Conservation (phyloP, 2,888 invertebrate genomes). For the Lepidocyrtoides sp. region DNA sequence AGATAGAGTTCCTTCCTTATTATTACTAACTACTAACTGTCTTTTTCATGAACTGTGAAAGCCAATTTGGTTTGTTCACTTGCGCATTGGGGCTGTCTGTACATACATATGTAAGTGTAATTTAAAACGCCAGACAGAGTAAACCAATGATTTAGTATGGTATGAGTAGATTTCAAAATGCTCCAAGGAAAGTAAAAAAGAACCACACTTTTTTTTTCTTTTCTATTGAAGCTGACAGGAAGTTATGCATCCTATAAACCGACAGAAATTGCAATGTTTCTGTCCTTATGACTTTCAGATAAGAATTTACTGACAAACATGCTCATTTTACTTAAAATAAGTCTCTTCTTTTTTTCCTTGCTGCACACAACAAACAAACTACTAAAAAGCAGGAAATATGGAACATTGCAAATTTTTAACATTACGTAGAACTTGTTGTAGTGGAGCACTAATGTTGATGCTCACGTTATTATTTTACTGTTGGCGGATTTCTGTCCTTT, state of each 20-base stretch:
- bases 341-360: not conserved
- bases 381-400: conserved; percentile 72
- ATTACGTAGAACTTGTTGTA: not conserved
- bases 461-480: conserved; percentile 43
- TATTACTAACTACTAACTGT: conserved; percentile 53
- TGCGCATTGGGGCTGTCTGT: not conserved
- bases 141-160: conserved; percentile 4
- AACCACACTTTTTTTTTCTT: conserved; percentile 1
- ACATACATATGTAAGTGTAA: not conserved
- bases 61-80: not conserved
- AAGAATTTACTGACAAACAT: conserved; percentile 76
- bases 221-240: conserved; percentile 47
- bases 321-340: conserved; percentile 59
- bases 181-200: not conserved
- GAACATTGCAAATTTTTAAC: conserved; percentile 71
- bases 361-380: conserved; percentile 44
- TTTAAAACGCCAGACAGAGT: not conserved
- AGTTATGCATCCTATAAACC: conserved; percentile 56
- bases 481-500: conserved; percentile 14
- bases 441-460: conserved; percentile 34
- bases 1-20: conserved; percentile 74
- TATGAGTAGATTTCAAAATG: not conserved
- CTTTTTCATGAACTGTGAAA: conserved; percentile 65
- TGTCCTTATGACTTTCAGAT: conserved; percentile 65
- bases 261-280: conserved; percentile 34